These are phyloP conservation scores for Eulemur coronatus DNA, from an alignment of 2,797 vertebrate genomes.

Conservation along the genomic window DNA sequence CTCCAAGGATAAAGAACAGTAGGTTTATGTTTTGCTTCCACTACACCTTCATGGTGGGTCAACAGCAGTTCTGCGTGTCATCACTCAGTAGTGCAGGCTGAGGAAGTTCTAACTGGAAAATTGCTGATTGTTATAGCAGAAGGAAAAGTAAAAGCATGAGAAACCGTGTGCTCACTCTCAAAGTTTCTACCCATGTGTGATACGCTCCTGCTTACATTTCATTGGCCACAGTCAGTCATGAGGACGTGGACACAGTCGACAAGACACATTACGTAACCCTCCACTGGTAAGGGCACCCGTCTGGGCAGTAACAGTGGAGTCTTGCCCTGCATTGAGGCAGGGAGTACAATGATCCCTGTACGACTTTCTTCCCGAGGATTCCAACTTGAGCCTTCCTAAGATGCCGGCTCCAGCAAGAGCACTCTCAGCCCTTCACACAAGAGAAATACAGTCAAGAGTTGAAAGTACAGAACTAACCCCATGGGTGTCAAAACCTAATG, in stretches of 20 bases:
- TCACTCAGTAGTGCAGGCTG: background rate
- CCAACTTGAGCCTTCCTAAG: background rate
- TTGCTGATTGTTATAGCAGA: background rate
- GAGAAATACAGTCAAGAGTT: rapidly evolving
- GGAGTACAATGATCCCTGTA: background rate
- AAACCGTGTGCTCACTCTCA: too few species aligned
- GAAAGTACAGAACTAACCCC: background rate
- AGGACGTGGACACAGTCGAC: background rate
- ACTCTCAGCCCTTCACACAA: background rate
- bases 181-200: background rate
- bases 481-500: background rate
- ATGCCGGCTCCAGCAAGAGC: background rate
- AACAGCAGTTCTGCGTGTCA: background rate
- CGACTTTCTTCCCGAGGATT: background rate
- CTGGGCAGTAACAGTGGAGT: background rate
- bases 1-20: background rate
- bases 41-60: background rate
- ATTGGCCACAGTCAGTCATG: background rate
- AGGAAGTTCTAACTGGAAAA: background rate
- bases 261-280: background rate
- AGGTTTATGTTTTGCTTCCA: background rate
- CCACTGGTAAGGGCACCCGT: background rate
- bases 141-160: background rate
- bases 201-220: background rate
- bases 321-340: background rate